phyloP scores from a whole-genome alignment of 2,888 invertebrate genomes.

The Acrobasis repandana region DNA sequence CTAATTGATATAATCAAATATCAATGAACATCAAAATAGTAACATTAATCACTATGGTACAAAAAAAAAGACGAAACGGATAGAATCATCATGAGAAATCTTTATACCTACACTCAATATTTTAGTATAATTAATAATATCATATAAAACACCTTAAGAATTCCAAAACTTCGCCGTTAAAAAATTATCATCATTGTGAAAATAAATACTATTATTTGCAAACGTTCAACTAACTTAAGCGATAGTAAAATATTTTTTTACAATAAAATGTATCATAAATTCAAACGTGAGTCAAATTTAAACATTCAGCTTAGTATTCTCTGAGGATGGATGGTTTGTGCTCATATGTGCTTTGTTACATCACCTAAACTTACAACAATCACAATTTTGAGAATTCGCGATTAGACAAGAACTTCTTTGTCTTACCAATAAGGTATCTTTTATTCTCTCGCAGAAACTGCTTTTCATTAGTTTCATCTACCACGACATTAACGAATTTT shows the following conservation, averaged over 20 bases:
- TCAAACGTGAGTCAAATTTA: constrained; percentile 79
- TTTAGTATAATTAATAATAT: constrained; percentile 68
- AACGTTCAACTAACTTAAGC: constrained; percentile 80
- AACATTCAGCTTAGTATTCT: constrained; percentile 75
- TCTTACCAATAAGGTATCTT: constrained; percentile 26
- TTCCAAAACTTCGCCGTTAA: constrained; percentile 60
- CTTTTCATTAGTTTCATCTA: constrained; percentile 35
- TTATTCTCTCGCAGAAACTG: constrained; percentile 17
- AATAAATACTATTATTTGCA: constrained; percentile 80
- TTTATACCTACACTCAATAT: constrained; percentile 60
- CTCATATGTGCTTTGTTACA: constrained; percentile 78
- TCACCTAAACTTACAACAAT: constrained; percentile 75
- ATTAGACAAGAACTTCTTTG: constrained; percentile 37
- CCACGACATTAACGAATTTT: constrained; percentile 56
- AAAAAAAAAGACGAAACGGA: constrained; percentile 57
- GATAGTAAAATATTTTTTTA: constrained; percentile 80
- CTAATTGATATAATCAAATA: constrained; percentile 28
- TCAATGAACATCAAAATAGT: constrained; percentile 40
- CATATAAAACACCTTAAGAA: constrained; percentile 68
- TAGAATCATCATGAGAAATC: constrained; percentile 51
- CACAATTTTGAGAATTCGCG: constrained; percentile 61
- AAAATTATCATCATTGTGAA: constrained; percentile 67
- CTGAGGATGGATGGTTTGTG: constrained; percentile 82
- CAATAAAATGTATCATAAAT: constrained; percentile 83
- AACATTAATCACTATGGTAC: constrained; percentile 55